These are phyloP conservation scores for Phortica okadai DNA, from an alignment of 2,888 invertebrate species.

Conservation along the genomic window DNA sequence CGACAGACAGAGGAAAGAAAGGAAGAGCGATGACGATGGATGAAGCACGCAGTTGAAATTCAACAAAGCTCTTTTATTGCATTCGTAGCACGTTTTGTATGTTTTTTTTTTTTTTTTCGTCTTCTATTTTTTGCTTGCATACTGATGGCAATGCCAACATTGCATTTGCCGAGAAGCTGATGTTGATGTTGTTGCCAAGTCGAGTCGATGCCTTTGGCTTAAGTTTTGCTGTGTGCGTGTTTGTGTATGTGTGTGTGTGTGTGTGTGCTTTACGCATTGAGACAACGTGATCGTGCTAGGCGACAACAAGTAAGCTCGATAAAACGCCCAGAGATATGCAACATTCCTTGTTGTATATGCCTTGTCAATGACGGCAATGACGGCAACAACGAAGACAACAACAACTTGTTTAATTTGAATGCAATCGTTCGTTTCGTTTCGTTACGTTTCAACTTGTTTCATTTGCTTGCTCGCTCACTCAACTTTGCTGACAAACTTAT, in stretches of 20 bases:
- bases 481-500: slow-evolving; percentile 56
- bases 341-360: slow-evolving; percentile 15
- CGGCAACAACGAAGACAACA: not conserved
- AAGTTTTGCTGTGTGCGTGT: slow-evolving; percentile 36
- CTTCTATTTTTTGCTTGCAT: slow-evolving; percentile 10
- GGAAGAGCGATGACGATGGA: not conserved
- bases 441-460: slow-evolving; percentile 15
- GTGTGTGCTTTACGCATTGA: slow-evolving; percentile 40
- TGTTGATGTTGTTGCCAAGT: not conserved
- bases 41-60: slow-evolving; percentile 49
- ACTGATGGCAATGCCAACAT: no score
- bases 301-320: slow-evolving; percentile 55
- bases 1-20: not conserved
- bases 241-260: slow-evolving; percentile 64
- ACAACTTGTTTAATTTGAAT: slow-evolving; percentile 30
- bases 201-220: slow-evolving; percentile 4
- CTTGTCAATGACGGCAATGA: not conserved
- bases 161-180: no score
- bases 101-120: not conserved
- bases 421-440: slow-evolving; percentile 19
- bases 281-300: slow-evolving; percentile 67
- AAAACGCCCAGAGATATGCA: slow-evolving; percentile 66
- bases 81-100: slow-evolving; percentile 66
- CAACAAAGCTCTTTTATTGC: slow-evolving; percentile 66
- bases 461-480: slow-evolving; percentile 17